Conservation (phyloP, 35 echinoderm and acorn worm species). For the Amphiura filiformis region DNA sequence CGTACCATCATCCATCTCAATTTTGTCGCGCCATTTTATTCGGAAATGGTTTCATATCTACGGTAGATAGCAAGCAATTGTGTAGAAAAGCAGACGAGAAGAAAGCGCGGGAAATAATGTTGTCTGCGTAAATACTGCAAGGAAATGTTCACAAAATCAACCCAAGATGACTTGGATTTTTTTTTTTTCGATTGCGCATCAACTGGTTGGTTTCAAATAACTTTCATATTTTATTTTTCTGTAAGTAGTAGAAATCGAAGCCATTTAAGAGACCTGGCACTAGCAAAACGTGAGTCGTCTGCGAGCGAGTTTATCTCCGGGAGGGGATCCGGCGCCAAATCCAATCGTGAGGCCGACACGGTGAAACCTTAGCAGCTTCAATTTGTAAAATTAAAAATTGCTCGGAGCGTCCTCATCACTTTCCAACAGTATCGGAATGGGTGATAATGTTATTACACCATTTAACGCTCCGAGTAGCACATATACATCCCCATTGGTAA, state of each 20-base stretch:
- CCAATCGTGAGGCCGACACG: background rate
- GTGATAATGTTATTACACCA: conserved; percentile 48
- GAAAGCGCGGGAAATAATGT: too few relatives aligned
- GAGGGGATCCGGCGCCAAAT: conserved; percentile 18
- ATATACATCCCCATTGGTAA: background rate
- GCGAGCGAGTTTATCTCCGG: background rate
- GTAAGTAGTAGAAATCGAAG: background rate
- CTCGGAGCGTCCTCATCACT: conserved; percentile 34
- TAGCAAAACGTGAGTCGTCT: background rate
- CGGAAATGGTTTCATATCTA: too few relatives aligned
- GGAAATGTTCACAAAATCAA: too few relatives aligned
- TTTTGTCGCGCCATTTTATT: too few relatives aligned
- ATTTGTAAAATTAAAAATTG: conserved; percentile 55
- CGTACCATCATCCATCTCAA: too few relatives aligned
- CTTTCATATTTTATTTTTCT: background rate
- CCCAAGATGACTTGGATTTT: too few relatives aligned
- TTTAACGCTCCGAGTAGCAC: conserved; percentile 40
- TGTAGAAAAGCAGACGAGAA: too few relatives aligned
- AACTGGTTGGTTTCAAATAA: background rate
- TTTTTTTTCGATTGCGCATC: too few relatives aligned
- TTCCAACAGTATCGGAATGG: conserved; percentile 46
- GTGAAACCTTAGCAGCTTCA: conserved; percentile 35
- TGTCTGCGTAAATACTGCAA: too few relatives aligned
- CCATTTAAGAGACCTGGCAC: background rate
- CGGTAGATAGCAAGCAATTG: too few relatives aligned